Conservation (phyloP, 2,797 vertebrate species). For the Eulemur albifrons region DNA sequence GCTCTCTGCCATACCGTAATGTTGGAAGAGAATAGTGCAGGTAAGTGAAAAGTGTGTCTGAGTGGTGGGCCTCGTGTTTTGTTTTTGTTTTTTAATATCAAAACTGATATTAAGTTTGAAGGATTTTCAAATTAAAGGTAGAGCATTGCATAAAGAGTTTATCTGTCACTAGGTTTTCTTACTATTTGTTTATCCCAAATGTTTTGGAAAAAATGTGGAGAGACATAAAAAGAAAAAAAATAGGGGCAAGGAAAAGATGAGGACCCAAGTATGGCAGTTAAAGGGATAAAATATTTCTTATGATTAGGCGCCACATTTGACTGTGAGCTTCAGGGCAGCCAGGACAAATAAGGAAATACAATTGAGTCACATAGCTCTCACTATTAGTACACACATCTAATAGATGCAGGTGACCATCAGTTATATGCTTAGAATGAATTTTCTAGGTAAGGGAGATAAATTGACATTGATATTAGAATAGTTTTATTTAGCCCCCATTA, state of each 20-base stretch:
- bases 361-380: background rate
- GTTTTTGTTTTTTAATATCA: background rate
- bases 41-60: constrained; percentile 70
- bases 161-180: background rate
- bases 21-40: constrained; percentile 86
- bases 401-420: background rate
- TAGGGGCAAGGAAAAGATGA: background rate
- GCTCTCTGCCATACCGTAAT: constrained; percentile 89
- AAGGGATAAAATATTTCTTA: background rate
- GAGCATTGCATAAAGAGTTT: background rate
- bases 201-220: background rate
- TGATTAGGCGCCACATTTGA: background rate
- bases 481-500: background rate
- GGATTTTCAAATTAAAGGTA: constrained; percentile 14
- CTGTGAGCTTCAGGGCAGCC: background rate
- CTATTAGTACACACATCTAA: background rate
- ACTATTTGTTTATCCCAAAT: constrained; percentile 4
- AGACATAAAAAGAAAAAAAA: background rate
- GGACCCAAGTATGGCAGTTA: background rate
- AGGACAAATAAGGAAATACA: background rate
- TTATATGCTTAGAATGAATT: background rate
- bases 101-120: background rate
- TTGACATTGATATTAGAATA: background rate
- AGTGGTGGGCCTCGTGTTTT: background rate
- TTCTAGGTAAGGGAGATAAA: background rate